A percentile compares a stretch with the other conserved stretches of the same genome.
Conservation (phyloP, 2,113 vertebrate genomes). For the Mustelus asterias region DNA sequence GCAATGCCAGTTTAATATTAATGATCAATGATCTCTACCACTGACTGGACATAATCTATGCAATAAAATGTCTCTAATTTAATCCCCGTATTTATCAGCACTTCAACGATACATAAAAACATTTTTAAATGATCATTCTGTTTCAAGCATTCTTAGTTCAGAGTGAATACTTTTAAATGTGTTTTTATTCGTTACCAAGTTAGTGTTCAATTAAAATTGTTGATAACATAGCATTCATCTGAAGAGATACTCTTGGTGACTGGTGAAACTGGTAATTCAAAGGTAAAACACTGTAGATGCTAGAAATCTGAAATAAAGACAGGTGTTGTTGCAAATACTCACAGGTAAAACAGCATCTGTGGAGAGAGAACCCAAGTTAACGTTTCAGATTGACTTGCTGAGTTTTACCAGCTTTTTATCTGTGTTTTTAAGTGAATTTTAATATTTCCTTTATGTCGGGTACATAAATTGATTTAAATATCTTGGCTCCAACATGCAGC, state of each 20-base stretch:
- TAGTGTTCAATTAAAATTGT: background rate
- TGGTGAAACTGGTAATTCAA: background rate
- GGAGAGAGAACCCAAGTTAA: too few species aligned
- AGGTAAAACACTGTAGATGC: too few species aligned
- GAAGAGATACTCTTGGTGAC: background rate
- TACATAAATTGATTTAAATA: background rate
- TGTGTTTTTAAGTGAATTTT: background rate
- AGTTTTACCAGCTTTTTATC: too few species aligned
- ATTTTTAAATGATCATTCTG: background rate
- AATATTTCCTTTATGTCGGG: background rate
- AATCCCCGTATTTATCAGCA: background rate
- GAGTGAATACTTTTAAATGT: background rate
- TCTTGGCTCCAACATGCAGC: background rate
- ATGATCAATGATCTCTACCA: slow-evolving; percentile 18
- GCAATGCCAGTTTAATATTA: slow-evolving; percentile 9
- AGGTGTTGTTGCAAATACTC: too few species aligned
- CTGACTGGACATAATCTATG: background rate
- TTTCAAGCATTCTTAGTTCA: background rate
- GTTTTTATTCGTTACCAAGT: background rate
- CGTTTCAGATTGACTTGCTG: too few species aligned
- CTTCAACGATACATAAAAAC: background rate
- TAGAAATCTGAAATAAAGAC: too few species aligned
- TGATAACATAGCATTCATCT: background rate
- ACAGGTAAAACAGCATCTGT: too few species aligned
- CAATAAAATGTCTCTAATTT: background rate